phyloP scores from a whole-genome alignment of 2,888 invertebrate species.

The Mamestra brassicae region DNA sequence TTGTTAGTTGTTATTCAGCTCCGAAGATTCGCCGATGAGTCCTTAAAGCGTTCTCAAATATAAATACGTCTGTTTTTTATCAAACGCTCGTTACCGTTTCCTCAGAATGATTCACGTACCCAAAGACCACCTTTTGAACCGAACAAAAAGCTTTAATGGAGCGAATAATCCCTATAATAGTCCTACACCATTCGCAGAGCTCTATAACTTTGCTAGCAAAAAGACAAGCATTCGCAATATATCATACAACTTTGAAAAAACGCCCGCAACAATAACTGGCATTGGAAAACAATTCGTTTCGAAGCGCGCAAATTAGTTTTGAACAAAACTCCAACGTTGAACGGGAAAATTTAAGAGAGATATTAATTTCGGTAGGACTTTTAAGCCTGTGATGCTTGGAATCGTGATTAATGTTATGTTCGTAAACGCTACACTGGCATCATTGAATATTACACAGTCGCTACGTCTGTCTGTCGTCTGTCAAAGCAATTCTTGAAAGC shows the following conservation, averaged over 20 bases:
- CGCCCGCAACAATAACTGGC: slow-evolving; percentile 40
- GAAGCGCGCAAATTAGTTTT: slow-evolving; percentile 67
- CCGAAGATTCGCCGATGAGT: slow-evolving; percentile 12
- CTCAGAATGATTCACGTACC: slow-evolving; percentile 40
- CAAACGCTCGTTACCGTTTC: slow-evolving; percentile 32
- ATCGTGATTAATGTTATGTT: slow-evolving; percentile 58
- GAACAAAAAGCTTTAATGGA: slow-evolving; percentile 38
- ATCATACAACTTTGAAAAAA: slow-evolving; percentile 58
- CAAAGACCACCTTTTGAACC: slow-evolving; percentile 19
- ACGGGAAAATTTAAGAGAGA: slow-evolving; percentile 52
- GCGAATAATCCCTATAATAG: slow-evolving; percentile 22
- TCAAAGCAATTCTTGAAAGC: slow-evolving; percentile 7
- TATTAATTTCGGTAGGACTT: slow-evolving; percentile 65
- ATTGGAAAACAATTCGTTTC: slow-evolving; percentile 68
- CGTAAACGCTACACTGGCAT: slow-evolving; percentile 26
- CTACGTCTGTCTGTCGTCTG: not conserved
- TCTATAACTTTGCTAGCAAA: slow-evolving; percentile 45
- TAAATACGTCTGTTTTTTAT: slow-evolving; percentile 47
- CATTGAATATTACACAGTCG: slow-evolving; percentile 18
- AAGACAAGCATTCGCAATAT: slow-evolving; percentile 45
- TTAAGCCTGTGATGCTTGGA: slow-evolving; percentile 55
- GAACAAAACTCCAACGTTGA: slow-evolving; percentile 61
- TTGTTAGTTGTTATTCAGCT: slow-evolving; percentile 27
- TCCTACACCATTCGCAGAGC: slow-evolving; percentile 8
- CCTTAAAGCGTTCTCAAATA: slow-evolving; percentile 26